phyloP scores from a whole-genome alignment of 2,113 vertebrate species.

The Oriolus oriolus region DNA sequence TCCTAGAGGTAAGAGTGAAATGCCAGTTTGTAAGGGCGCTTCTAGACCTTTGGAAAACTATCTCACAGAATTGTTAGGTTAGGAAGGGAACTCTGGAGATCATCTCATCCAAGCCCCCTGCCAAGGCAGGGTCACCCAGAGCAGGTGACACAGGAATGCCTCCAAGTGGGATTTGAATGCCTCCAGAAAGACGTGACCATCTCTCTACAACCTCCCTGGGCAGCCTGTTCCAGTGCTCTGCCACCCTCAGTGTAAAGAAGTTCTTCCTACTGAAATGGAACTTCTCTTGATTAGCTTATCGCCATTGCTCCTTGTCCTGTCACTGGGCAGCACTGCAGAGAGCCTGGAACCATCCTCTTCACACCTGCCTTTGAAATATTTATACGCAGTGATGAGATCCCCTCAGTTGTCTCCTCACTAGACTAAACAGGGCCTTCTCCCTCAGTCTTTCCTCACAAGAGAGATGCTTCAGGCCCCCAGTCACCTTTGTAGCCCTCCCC shows the following conservation, averaged over 20 bases:
- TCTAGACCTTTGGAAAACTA: background rate
- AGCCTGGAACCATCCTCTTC: background rate
- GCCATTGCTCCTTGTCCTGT: background rate
- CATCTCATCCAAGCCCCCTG: background rate
- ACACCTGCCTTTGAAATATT: rapidly evolving
- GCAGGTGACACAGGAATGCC: background rate
- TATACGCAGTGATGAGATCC: background rate
- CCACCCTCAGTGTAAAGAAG: background rate
- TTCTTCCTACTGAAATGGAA: background rate
- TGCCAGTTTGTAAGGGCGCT: background rate
- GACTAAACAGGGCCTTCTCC: background rate
- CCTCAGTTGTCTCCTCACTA: background rate
- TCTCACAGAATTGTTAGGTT: background rate
- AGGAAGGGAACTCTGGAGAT: background rate
- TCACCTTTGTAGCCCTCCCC: background rate
- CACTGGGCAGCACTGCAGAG: background rate
- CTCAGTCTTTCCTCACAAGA: background rate
- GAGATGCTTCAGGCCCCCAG: background rate
- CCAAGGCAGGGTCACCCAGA: background rate
- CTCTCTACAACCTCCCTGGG: background rate
- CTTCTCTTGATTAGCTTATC: background rate
- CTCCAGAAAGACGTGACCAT: rapidly evolving
- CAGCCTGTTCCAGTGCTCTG: background rate
- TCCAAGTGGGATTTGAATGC: background rate
- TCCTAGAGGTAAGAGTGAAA: background rate